These are phyloP conservation scores for Drosophila lacicola DNA, from an alignment of 2,888 invertebrate species.

Conservation along the genomic window DNA sequence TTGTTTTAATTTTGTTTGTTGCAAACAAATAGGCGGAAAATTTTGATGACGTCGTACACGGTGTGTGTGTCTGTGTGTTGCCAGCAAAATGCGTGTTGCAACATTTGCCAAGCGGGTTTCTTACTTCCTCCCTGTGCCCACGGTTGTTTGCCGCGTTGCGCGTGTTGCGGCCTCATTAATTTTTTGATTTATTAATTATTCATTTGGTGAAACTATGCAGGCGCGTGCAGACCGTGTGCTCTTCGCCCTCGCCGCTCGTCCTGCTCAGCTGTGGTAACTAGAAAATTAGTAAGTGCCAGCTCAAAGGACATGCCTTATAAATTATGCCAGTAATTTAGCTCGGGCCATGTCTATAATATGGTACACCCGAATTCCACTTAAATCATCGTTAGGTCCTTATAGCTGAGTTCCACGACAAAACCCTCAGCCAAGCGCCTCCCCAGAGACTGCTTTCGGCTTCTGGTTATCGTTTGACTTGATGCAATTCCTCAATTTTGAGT, in stretches of 20 bases:
- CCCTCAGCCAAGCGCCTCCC: constrained; percentile 4
- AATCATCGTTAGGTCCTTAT: constrained; percentile 12
- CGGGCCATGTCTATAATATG: not conserved
- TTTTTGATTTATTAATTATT: constrained; percentile 81
- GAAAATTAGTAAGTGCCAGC: constrained; percentile 23
- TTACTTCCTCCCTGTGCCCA: not conserved
- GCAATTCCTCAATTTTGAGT: not conserved
- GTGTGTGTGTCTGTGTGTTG: constrained; percentile 12
- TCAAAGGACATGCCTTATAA: constrained; percentile 14
- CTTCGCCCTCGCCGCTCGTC: not conserved
- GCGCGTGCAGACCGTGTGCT: constrained; percentile 42
- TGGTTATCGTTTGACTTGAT: not conserved
- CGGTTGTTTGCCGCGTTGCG: constrained; percentile 25
- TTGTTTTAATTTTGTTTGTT: constrained; percentile 78
- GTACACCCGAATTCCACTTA: constrained; percentile 11
- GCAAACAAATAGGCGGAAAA: constrained; percentile 79
- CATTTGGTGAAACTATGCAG: constrained; percentile 57
- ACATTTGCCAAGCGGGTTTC: constrained; percentile 31
- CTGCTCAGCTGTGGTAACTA: not conserved
- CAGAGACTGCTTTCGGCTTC: constrained; percentile 1
- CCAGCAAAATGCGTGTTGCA: constrained; percentile 48
- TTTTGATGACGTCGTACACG: constrained; percentile 55
- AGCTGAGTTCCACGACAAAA: constrained; percentile 1
- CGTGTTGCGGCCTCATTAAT: constrained; percentile 80
- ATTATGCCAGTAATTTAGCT: constrained; percentile 11